Base-by-base conservation (phyloP, 2,113 vertebrate genomes). In the Barbus barbus region DNA sequence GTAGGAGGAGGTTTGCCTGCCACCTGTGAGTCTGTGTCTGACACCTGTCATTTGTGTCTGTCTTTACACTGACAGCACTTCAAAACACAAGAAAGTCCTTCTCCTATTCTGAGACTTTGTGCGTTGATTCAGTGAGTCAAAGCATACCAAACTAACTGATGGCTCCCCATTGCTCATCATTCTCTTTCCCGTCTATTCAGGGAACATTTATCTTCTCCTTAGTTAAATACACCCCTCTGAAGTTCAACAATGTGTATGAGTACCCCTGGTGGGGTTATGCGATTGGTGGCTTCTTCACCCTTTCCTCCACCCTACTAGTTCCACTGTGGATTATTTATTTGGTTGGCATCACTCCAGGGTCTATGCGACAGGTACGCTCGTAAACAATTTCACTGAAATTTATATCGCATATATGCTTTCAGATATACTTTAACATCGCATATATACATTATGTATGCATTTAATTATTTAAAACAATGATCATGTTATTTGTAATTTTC, bases 241-340 rank as follows among this genome's bases (percentile, higher is more conserved):
- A 92, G 86, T 91, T 94, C 76, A 95, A 94, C 91, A 93, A 92
- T 81, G 89, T 87, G 0, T 95, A 95, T 82, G 93, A 94, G 72
- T 95, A 95, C 73, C 94, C 94, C 31, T 94, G 93, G 92, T 95
- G 95, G 95, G 94, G 93, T 38, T 95, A 95, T 4, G 38, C 87
- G 3, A 88, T 95, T 4, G 95, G 95, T 60, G 93, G 92, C 24
- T 90, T 93, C 65, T 91, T 95, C 7, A 93, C 93, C 26, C 92
- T 95, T 12, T 95, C 95, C 28, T 94, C 94, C 22, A 94, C 94
- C 9, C 85, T 95, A 12, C 24, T 93, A 80, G 87, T 94, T 65
- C 95, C 94, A 48, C 33, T 93, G 24, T 94, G 92, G 92, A 95
- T 94, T 90, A 9, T 94, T 33, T 92, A 93, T 46, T 86, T 86